A percentile compares a stretch with the other conserved stretches of the same genome.
phyloP scores from a whole-genome alignment of 2,888 invertebrate genomes.

The Lepidochrysops patricia region DNA sequence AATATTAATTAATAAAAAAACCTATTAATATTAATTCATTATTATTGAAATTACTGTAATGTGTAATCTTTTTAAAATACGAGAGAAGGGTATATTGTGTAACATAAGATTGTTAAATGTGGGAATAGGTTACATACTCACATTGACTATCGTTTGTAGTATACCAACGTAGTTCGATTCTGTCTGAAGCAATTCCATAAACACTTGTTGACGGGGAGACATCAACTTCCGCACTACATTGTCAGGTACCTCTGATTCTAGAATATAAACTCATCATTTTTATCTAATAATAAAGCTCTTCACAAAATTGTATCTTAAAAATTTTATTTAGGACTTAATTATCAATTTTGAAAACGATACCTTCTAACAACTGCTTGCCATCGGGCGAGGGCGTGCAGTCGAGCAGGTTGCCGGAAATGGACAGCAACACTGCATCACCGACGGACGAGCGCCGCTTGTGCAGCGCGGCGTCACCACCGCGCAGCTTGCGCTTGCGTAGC shows the following conservation, averaged over 20 bases:
- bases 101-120: too few species aligned
- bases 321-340: neutral
- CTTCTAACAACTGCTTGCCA: slow-evolving; percentile 74
- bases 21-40: too few species aligned
- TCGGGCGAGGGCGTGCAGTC: slow-evolving; percentile 91
- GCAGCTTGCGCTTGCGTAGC: slow-evolving; percentile 87
- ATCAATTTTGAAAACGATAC: slow-evolving; percentile 27
- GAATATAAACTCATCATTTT: neutral
- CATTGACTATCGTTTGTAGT: slow-evolving; percentile 92
- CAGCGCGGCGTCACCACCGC: slow-evolving; percentile 70
- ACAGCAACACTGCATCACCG: slow-evolving; percentile 88
- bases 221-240: slow-evolving; percentile 80
- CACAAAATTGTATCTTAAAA: neutral
- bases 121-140: slow-evolving; percentile 57
- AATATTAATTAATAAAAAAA: neutral
- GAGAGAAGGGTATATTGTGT: too few species aligned
- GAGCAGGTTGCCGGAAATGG: slow-evolving; percentile 90
- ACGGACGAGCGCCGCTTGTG: slow-evolving; percentile 90
- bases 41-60: too few species aligned
- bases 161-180: slow-evolving; percentile 98
- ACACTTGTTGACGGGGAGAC: slow-evolving; percentile 86
- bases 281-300: neutral
- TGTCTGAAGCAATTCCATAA: slow-evolving; percentile 94
- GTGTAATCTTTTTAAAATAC: too few species aligned
- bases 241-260: slow-evolving; percentile 73